Base-by-base conservation (phyloP, 2,113 vertebrate genomes). In the Rattus rattus region DNA sequence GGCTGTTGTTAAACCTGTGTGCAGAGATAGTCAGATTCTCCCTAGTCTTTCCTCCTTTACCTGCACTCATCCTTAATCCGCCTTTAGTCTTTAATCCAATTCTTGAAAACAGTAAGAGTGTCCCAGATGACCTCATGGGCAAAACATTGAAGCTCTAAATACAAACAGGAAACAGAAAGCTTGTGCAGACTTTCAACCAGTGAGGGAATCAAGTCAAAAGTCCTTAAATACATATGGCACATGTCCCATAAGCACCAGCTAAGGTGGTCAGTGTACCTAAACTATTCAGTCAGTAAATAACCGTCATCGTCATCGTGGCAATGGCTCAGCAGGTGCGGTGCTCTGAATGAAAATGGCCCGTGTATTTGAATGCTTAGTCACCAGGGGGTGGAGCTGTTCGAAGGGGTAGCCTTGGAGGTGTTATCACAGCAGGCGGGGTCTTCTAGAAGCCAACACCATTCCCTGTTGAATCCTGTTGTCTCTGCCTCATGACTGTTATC, bases 1-100 rank as follows among this genome's bases (percentile, higher is more conserved):
- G 79, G 26, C 67, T 86, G 33, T 76, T 95, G 83, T 13, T 85
- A 80, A 75, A 92, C 56, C 69, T 72, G 12, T 47, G 12, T 52
- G 17, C 47, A 33, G 70, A 96, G 54, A 39, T 65, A 70, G 0
- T 2, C 69, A 65, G 43, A 49, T 11, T 95, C 11, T 28, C 47
- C 36, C 30, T 73, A 81, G 77, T 77, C 79, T 76, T 65, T 67
- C 87, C 43, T 72, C 67, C 67, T 43, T 26, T 8, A 43, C 7
- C 24, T 28, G n/a, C 22, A 26, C n/a, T 7, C 12, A 39, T 43
- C 63, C 61, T 88, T 92, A 87, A 80, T 67, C 61, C n/a, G 33
- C 24, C 43, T 77, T 95, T 63, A 80, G 90, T 90, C 56, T 49
- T 90, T 69, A 87, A 67, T 63, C 94, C 17, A 39, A 63, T 49